Evolutionary conservation across 2,888 invertebrate species (phyloP).

Genomic region (Lasius fuliginosus): DNA sequence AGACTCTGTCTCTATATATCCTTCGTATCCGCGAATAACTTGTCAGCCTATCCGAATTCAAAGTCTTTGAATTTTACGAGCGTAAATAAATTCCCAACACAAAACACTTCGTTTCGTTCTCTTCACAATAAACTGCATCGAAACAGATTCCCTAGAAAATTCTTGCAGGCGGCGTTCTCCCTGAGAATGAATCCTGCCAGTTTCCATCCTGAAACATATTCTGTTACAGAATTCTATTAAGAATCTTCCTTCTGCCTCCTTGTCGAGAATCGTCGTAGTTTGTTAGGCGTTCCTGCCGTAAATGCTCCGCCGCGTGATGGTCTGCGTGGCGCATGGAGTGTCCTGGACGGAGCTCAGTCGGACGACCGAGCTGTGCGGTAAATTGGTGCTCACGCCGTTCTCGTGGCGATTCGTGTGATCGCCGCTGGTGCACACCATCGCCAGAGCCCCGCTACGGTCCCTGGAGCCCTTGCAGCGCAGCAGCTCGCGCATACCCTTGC

Average conservation of each 20-base stretch:
- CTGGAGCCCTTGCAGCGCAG: slow-evolving; percentile 88
- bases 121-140: not conserved
- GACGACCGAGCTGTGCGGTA: slow-evolving; percentile 77
- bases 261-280: not conserved
- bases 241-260: not conserved
- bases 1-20: not conserved
- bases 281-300: slow-evolving; percentile 46
- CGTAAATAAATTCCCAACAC: not conserved
- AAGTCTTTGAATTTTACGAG: not conserved
- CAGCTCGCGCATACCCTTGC: slow-evolving; percentile 94
- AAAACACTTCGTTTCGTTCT: not conserved
- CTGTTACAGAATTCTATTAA: no score
- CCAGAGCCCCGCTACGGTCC: slow-evolving; percentile 71
- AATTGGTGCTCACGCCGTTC: slow-evolving; percentile 70
- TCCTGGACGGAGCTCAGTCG: slow-evolving; percentile 78
- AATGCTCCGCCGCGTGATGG: slow-evolving; percentile 72
- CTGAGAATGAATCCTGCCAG: slow-evolving; percentile 14
- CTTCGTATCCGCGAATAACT: not conserved
- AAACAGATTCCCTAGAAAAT: slow-evolving; percentile 1
- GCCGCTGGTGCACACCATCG: slow-evolving; percentile 76
- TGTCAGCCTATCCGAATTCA: not conserved
- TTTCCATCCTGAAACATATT: slow-evolving; percentile 15
- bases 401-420: slow-evolving; percentile 74
- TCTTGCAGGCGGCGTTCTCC: slow-evolving; percentile 1
- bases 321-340: slow-evolving; percentile 73